Percentiles rank a stretch among this genome's conserved stretches.
Conservation (phyloP, 37 sponge, comb jelly and placozoan genomes). For the Hormiphora californensis region DNA sequence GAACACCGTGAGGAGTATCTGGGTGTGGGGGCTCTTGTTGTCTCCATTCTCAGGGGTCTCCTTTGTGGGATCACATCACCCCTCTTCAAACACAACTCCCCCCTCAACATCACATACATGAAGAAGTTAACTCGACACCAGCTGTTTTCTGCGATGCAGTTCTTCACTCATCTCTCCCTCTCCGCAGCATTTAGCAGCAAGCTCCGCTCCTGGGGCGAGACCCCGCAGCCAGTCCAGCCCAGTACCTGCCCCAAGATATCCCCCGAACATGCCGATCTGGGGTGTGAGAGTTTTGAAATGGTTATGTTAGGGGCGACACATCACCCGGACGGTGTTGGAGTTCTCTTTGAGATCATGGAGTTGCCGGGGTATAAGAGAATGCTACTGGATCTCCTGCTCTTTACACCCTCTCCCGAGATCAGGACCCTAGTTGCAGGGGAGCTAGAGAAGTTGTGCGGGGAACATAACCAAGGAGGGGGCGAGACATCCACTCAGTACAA, state of each 20-base stretch:
- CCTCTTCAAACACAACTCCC: conserved; percentile 47
- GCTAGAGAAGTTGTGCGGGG: conserved; percentile 24
- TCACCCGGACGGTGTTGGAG: conserved; percentile 7
- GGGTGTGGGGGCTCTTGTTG: neutral
- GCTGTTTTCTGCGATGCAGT: neutral
- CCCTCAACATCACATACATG: conserved; percentile 15
- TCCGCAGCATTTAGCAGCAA: neutral
- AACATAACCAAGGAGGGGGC: neutral
- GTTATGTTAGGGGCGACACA: conserved; percentile 45
- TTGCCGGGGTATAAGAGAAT: conserved; percentile 48
- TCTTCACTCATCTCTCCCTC: conserved; percentile 33
- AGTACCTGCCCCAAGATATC: conserved; percentile 8
- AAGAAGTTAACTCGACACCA: conserved; percentile 1
- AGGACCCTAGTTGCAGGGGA: conserved; percentile 34
- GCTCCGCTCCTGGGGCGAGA: conserved; percentile 1
- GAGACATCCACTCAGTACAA: neutral
- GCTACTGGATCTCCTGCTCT: conserved; percentile 50
- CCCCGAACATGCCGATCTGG: neutral
- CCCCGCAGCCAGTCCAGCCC: neutral
- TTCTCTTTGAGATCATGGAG: conserved; percentile 39
- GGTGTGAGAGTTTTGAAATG: conserved; percentile 31
- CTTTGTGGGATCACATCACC: conserved; percentile 30
- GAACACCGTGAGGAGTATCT: conserved; percentile 20
- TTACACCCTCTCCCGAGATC: conserved; percentile 15
- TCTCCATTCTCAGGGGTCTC: conserved; percentile 52